phyloP scores from a whole-genome alignment of 2,113 vertebrate species.

The Poeciliopsis retropinna region DNA sequence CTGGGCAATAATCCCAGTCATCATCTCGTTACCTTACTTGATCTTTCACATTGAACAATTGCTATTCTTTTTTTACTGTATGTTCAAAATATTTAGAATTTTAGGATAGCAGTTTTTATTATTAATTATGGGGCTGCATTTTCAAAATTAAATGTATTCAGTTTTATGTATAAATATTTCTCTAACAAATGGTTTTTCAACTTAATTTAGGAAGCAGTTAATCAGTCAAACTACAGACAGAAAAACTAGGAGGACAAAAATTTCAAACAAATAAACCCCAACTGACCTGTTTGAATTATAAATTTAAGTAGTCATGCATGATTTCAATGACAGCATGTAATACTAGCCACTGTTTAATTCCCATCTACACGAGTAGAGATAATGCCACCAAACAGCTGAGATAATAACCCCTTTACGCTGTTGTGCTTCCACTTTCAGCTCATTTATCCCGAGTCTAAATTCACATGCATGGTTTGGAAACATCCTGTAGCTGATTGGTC shows the following conservation, averaged over 20 bases:
- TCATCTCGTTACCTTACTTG: neutral
- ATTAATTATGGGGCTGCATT: neutral
- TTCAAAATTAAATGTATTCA: neutral
- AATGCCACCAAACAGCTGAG: neutral
- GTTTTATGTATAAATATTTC: neutral
- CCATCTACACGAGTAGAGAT: neutral
- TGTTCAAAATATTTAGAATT: neutral
- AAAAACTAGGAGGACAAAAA: neutral
- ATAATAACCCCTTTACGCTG: neutral
- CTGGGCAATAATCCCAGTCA: neutral
- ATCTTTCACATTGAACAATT: neutral
- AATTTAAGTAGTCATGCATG: neutral
- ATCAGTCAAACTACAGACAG: neutral
- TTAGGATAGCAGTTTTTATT: neutral
- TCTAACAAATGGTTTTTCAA: neutral
- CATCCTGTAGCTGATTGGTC: neutral
- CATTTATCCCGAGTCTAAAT: too few relatives aligned
- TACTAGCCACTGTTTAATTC: neutral
- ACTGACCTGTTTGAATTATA: neutral
- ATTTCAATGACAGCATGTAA: neutral
- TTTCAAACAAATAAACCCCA: neutral
- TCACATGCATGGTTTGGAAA: neutral
- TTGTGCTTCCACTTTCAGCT: too few relatives aligned
- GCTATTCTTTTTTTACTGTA: neutral
- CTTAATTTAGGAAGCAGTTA: neutral